A percentile compares a stretch with the other conserved stretches of the same genome.
Conservation (phyloP, 2,888 invertebrate genomes). For the Suillia variegata region DNA sequence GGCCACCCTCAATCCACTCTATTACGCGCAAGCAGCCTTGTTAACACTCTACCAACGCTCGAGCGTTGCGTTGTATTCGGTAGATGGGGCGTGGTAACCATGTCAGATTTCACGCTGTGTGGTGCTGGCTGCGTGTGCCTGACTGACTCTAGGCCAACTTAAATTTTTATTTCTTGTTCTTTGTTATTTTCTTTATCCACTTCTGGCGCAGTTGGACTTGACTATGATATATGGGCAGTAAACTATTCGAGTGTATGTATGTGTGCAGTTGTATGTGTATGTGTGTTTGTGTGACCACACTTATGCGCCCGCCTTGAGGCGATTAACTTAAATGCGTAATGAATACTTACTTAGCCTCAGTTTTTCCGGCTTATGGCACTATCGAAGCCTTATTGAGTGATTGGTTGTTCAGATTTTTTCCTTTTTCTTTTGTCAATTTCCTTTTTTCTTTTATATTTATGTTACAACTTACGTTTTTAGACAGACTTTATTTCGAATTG, state of each 20-base stretch:
- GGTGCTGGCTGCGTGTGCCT: conserved; percentile 1
- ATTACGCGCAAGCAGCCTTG: not conserved
- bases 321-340: conserved; percentile 12
- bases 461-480: not conserved
- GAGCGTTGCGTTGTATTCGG: too few species aligned
- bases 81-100: too few species aligned
- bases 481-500: too few species aligned
- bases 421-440: conserved; percentile 21
- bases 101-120: not conserved
- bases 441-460: conserved; percentile 6
- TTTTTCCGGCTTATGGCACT: not conserved
- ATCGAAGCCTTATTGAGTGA: not conserved
- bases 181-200: too few species aligned
- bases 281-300: conserved; percentile 15
- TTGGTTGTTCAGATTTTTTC: conserved; percentile 5
- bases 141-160: conserved; percentile 35
- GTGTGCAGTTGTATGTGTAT: conserved; percentile 15
- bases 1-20: too few species aligned
- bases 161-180: conserved; percentile 24
- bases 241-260: conserved; percentile 6
- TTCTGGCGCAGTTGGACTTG: conserved; percentile 41
- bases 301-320: not conserved
- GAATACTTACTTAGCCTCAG: not conserved
- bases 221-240: conserved; percentile 44
- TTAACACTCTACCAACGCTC: too few species aligned